Conservation (phyloP, 2,113 vertebrate genomes). For the Carassius carassius region DNA sequence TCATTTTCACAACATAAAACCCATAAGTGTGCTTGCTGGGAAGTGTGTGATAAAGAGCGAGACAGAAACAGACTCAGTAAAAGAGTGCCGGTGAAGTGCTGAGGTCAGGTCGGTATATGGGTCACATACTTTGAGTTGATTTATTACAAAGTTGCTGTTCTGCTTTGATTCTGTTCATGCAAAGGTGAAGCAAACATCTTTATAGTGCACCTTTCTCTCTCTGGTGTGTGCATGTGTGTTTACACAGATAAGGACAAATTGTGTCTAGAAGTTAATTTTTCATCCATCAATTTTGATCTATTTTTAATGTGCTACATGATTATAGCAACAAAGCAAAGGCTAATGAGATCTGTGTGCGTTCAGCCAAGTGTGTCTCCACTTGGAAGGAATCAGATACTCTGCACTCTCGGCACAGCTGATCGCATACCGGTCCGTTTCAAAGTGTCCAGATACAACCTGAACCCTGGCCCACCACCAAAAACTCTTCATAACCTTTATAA, state of each 20-base stretch:
- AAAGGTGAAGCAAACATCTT: constrained; percentile 12
- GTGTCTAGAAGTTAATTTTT: background rate
- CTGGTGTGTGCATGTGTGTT: background rate
- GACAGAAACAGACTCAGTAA: constrained; percentile 13
- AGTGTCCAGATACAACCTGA: constrained; percentile 17
- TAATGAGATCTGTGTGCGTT: background rate
- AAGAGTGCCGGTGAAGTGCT: constrained; percentile 15
- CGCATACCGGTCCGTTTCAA: constrained; percentile 19
- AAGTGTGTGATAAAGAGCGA: background rate
- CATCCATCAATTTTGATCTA: background rate
- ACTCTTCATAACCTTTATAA: constrained; percentile 27
- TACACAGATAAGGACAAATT: background rate
- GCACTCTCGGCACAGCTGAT: background rate
- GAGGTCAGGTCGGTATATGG: constrained; percentile 31
- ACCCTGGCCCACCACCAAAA: constrained; percentile 4
- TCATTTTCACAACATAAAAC: background rate
- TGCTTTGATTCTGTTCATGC: background rate
- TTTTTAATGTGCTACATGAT: constrained; percentile 17
- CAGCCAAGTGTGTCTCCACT: background rate
- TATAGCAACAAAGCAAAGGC: constrained; percentile 7
- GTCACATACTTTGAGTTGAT: constrained; percentile 20
- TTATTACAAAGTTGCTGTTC: constrained; percentile 10
- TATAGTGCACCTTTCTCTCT: background rate
- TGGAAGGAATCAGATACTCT: constrained; percentile 34
- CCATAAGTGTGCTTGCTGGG: background rate